Percentiles rank a stretch among this genome's conserved stretches.
Evolutionary conservation across 2,888 invertebrate species (phyloP).

Genomic region (Dyspetes luteomarginatus): DNA sequence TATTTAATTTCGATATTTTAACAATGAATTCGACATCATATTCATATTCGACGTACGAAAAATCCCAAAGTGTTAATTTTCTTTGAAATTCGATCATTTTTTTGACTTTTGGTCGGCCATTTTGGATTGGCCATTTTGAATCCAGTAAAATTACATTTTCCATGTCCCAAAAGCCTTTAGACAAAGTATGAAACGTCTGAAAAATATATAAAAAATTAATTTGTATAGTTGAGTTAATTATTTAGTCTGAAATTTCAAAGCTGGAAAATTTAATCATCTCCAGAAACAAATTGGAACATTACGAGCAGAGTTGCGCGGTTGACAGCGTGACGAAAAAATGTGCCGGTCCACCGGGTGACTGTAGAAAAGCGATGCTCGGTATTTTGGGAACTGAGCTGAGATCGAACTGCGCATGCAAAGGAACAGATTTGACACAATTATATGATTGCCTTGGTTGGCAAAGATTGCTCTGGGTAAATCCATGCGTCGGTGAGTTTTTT

Average conservation of each 20-base stretch:
- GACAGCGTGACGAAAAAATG: conserved; percentile 95
- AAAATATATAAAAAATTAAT: too few relatives aligned
- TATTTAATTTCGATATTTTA: too few relatives aligned
- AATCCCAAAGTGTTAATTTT: too few relatives aligned
- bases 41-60: too few relatives aligned
- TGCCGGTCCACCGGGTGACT: conserved; percentile 93
- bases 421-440: conserved; percentile 92
- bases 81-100: too few relatives aligned
- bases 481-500: conserved; percentile 92
- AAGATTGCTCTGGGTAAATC: conserved; percentile 94
- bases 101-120: background rate
- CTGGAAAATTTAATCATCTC: background rate
- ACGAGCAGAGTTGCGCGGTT: conserved; percentile 96
- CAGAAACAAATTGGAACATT: conserved; percentile 89
- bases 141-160: background rate
- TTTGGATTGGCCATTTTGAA: background rate
- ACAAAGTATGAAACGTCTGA: too few relatives aligned
- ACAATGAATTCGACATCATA: too few relatives aligned
- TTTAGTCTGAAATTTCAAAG: background rate
- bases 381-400: conserved; percentile 95
- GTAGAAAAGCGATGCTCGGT: conserved; percentile 93
- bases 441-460: conserved; percentile 97
- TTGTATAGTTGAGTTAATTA: background rate
- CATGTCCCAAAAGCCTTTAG: too few relatives aligned
- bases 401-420: conserved; percentile 94